A percentile compares a stretch with the other conserved stretches of the same genome.
These are phyloP conservation scores for Syrrhaptes paradoxus DNA, from an alignment of 2,113 vertebrate species.

Conservation along the genomic window DNA sequence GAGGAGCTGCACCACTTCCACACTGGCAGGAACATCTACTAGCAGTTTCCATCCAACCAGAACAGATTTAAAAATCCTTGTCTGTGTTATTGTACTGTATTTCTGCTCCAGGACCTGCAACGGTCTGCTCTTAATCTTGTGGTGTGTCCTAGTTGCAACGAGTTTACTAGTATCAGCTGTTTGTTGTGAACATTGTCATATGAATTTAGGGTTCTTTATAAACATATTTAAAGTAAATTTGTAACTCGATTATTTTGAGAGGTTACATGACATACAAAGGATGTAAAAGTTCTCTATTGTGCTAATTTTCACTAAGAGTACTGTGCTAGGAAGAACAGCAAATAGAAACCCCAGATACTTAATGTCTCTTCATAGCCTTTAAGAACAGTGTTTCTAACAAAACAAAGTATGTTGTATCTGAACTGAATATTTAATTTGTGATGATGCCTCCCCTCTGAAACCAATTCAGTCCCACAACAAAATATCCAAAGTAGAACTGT, in stretches of 20 bases:
- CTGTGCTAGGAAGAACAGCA: background rate
- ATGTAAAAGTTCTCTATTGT: background rate
- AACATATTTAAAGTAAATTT: background rate
- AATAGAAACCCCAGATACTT: background rate
- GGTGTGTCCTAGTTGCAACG: background rate
- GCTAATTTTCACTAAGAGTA: background rate
- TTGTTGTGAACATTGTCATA: background rate
- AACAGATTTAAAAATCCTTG: background rate
- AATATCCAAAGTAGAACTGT: background rate
- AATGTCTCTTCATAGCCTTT: background rate
- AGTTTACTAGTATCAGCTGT: background rate
- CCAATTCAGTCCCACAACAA: background rate
- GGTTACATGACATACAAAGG: background rate
- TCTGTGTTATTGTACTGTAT: background rate
- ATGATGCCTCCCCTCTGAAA: background rate
- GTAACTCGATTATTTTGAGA: background rate
- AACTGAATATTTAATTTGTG: background rate
- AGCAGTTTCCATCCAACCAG: background rate
- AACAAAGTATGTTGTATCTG: background rate
- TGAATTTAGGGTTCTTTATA: background rate
- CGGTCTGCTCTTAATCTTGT: background rate
- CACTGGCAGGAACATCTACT: background rate
- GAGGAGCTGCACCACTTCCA: background rate
- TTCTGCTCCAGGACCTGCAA: background rate
- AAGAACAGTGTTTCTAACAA: background rate